phyloP scores from a whole-genome alignment of 2,888 invertebrate species.

The Drosophila diplacantha region DNA sequence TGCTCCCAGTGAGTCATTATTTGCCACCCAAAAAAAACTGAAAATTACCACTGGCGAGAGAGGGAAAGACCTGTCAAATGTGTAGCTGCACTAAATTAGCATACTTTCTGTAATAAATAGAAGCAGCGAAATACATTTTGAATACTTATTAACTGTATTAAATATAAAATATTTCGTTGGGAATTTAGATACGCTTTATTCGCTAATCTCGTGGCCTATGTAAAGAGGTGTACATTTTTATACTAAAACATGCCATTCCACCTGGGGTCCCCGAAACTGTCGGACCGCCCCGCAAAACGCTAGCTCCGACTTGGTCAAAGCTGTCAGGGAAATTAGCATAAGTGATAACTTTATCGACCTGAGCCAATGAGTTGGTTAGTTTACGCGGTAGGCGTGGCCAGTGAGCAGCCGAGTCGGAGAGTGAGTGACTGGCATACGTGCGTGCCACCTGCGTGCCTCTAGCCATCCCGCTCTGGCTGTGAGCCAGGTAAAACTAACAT shows the following conservation, averaged over 20 bases:
- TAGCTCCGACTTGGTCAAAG: slow-evolving; percentile 37
- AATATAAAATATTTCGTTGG: neutral
- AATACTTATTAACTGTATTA: neutral
- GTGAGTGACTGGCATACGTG: slow-evolving; percentile 41
- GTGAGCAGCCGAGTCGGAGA: slow-evolving; percentile 13
- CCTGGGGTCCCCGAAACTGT: slow-evolving; percentile 10
- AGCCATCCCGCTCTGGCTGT: slow-evolving; percentile 49
- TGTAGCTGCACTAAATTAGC: slow-evolving; percentile 9
- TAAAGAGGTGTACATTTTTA: too few relatives aligned
- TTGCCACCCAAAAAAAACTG: slow-evolving; percentile 19
- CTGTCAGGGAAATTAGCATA: slow-evolving; percentile 65
- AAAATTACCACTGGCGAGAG: slow-evolving; percentile 1
- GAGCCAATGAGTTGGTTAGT: slow-evolving; percentile 54
- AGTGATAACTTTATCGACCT: slow-evolving; percentile 70
- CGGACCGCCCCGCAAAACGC: slow-evolving; percentile 1
- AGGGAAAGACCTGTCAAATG: slow-evolving; percentile 9
- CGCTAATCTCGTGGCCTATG: neutral
- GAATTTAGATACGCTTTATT: too few relatives aligned
- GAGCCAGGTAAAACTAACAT: slow-evolving; percentile 54
- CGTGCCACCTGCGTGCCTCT: slow-evolving; percentile 38
- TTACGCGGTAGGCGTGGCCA: slow-evolving; percentile 53
- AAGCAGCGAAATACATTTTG: slow-evolving; percentile 1
- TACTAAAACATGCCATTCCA: neutral
- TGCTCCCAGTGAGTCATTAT: slow-evolving; percentile 52
- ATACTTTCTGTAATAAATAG: slow-evolving; percentile 1